Conservation (phyloP, 1,140 invertebrate species). For the Zaprionus ornatus region DNA sequence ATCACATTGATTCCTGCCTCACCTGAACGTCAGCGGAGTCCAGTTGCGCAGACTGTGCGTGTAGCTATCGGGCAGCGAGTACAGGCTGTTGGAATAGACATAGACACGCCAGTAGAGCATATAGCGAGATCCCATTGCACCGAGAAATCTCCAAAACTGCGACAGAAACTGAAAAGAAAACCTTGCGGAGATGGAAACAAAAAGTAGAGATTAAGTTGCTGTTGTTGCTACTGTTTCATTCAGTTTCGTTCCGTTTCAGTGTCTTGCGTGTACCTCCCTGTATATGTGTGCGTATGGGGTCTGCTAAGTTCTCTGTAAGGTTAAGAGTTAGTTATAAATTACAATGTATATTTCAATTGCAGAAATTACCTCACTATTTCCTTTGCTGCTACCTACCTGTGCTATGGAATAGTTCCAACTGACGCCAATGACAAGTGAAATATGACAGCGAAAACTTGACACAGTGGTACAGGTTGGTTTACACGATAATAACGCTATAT, state of each 20-base stretch:
- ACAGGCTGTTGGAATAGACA: constrained; percentile 52
- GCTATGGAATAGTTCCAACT: neutral
- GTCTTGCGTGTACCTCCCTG: neutral
- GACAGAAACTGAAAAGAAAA: neutral
- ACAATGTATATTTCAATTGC: neutral
- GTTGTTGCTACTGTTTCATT: constrained; percentile 2
- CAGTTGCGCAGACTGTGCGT: constrained; percentile 31
- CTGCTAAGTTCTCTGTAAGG: neutral
- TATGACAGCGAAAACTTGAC: neutral
- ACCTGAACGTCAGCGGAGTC: constrained; percentile 35
- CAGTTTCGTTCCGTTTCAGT: constrained; percentile 10
- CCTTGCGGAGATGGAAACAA: neutral
- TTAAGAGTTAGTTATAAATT: neutral
- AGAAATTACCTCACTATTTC: too few species aligned
- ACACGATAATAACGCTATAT: neutral
- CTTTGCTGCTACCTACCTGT: neutral
- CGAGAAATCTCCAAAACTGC: neutral
- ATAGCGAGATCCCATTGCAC: constrained; percentile 43
- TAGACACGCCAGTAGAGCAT: constrained; percentile 56
- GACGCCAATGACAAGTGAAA: neutral
- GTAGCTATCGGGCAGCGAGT: constrained; percentile 30
- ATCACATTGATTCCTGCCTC: neutral
- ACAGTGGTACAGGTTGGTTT: neutral
- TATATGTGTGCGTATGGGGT: neutral
- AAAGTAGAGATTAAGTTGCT: constrained; percentile 1